These are phyloP conservation scores for Sericinus montela DNA, from an alignment of 2,888 invertebrate species.

Conservation along the genomic window DNA sequence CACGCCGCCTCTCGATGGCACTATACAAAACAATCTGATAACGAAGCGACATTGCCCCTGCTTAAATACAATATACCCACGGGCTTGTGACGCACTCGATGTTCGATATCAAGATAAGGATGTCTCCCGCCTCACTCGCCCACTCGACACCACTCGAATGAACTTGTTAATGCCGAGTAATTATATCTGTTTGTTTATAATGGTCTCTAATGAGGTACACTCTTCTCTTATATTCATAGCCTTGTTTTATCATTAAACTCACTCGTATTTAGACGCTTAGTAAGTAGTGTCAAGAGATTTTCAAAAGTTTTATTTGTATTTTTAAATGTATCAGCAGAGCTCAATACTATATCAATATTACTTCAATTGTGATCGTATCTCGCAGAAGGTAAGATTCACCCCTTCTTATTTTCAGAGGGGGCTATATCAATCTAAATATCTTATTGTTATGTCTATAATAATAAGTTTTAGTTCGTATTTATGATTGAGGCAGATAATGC, in stretches of 20 bases:
- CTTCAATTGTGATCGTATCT: too few relatives aligned
- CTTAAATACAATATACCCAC: slow-evolving; percentile 4
- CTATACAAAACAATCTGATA: slow-evolving; percentile 10
- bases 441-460: too few relatives aligned
- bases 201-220: slow-evolving; percentile 67
- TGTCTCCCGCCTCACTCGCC: slow-evolving; percentile 53
- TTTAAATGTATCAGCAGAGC: too few relatives aligned
- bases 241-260: slow-evolving; percentile 27
- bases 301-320: too few relatives aligned
- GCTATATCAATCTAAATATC: too few relatives aligned
- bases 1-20: slow-evolving; percentile 2
- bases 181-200: slow-evolving; percentile 75
- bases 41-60: slow-evolving; percentile 6
- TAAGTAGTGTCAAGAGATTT: too few relatives aligned
- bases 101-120: slow-evolving; percentile 65
- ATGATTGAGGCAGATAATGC: too few relatives aligned
- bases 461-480: too few relatives aligned
- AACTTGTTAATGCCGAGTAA: slow-evolving; percentile 66
- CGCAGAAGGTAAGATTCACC: too few relatives aligned
- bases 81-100: slow-evolving; percentile 28
- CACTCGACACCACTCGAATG: slow-evolving; percentile 59
- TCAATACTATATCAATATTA: too few relatives aligned
- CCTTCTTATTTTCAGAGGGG: too few relatives aligned
- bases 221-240: background rate
- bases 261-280: slow-evolving; percentile 38